Base-by-base conservation (phyloP, 2,888 invertebrate genomes). In the Capitulum mitella region DNA sequence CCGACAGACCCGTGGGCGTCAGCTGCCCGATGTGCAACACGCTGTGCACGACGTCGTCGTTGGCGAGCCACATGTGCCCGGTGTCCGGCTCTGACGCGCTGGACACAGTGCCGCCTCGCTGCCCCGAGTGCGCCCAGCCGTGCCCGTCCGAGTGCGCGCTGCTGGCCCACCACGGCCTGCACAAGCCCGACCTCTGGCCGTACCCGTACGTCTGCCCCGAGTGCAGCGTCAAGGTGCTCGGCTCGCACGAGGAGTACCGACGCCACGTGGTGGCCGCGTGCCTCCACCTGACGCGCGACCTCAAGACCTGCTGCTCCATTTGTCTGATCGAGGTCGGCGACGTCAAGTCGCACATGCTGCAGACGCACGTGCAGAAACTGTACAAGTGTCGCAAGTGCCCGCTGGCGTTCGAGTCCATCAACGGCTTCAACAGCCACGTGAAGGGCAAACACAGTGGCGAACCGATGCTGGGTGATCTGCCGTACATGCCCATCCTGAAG, bases 321-420 rank as follows among this genome's bases (percentile, higher is more conserved):
- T 76, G 76, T 19, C 76, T 76, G 46, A 76, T 76, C 46, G 76
- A 76, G 76, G 76, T 76, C 8, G 76, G 76, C 43, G 76, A 76
- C 46, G 46, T 76, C 29, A 76, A 43, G 29, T 46, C 46, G 76
- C 76, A 76, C 76, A 76, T 76, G 76, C 46, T 76, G 46, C 76
- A 76, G 46, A 46, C 76, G 76, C 76, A 76, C 76, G 76, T 76
- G 46, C 76, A 76, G 76, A 76, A 43, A 22, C 76, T 76, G 29
- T 76, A 46, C 76, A 76, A 76, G 46, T 76, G 76, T 19, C 76
- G 76, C 46, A 43, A 48, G 46, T 76, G 76, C 29, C 76, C 76
- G 76, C 76, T 76, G 19, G 76, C 76, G n/a, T 76, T 76, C 46
- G 76, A 76, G 46, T 76, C 76, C 46, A 43, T 76, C 46, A 43